Base-by-base conservation (phyloP, 1,140 invertebrate species). In the Macrobrachium rosenbergii region DNA sequence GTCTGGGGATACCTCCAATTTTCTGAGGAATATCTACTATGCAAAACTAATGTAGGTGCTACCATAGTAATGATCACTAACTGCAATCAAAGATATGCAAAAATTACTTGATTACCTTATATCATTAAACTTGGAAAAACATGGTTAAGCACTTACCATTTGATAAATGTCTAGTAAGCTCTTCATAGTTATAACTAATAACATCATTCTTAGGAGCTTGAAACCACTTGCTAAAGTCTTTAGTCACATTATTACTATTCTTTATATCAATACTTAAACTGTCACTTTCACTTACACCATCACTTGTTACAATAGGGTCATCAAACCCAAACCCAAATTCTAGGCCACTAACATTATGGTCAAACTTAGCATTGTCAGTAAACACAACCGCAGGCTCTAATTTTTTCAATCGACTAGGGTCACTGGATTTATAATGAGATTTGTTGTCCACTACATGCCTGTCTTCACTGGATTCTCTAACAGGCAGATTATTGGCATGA, bases 261-360 rank as follows among this genome's bases (percentile, higher is more conserved):
- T 81, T 73, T n/a, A 83, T 79, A 45, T 83, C 58, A 37, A 76
- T 45, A 59, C 37, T 76, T 78, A 67, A 28, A 77, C 28, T 83
- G 52, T 76, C 69, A 87, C 28, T 87, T 21, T 37, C 78, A 73
- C 78, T 80, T n/a, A n/a, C 64, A 79, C 67, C 75, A 83, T 69
- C 77, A 43, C 80, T 82, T 78, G 87, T 83, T 63, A 79, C 87
- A 19, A 84, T 81, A 59, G 82, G 67, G 16, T 88, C 76, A 75
- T 88, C 87, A 52, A 80, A 79, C 43, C 82, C 87, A 75, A 88
- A 88, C 12, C 87, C 87, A 88, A 88, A 88, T 60, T 88, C 87
- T 82, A 88, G 79, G 62, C 82, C 87, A 75, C 67, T 73, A 37
- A 83, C 77, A 72, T 45, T 88, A 37, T 80, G 82, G 69, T 81